Evolutionary conservation across 1,140 invertebrate species (phyloP).

Genomic region (Tetramorium parvispinum): DNA sequence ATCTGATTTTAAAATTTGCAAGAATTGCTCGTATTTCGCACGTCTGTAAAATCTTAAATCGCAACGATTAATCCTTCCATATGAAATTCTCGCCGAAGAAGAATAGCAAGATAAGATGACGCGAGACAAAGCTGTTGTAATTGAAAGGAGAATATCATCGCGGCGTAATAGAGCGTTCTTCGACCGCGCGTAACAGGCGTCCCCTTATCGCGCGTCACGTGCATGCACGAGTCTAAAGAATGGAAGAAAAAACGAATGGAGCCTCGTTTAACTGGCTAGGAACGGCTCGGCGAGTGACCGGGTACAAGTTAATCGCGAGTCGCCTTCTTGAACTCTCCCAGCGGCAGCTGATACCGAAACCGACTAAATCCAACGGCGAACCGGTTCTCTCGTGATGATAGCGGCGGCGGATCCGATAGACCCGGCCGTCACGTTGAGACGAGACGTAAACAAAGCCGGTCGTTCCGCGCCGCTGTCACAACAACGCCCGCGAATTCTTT

Average conservation of each 20-base stretch:
- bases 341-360: conserved; percentile 78
- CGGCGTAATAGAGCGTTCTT: conserved; percentile 50
- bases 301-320: conserved; percentile 70
- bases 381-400: conserved; percentile 78
- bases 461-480: conserved; percentile 21
- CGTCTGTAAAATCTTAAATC: background rate
- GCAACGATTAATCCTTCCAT: background rate
- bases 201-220: conserved; percentile 63
- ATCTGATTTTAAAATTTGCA: background rate
- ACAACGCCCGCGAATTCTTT: conserved; percentile 47
- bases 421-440: conserved; percentile 59
- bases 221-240: conserved; percentile 41
- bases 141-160: conserved; percentile 45
- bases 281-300: conserved; percentile 50
- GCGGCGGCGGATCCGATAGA: conserved; percentile 22
- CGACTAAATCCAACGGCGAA: conserved; percentile 79
- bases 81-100: background rate
- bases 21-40: background rate
- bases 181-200: background rate
- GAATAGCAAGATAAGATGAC: background rate
- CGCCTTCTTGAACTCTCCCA: conserved; percentile 80
- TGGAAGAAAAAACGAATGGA: conserved; percentile 26
- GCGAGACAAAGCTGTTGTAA: conserved; percentile 51
- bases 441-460: conserved; percentile 78
- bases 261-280: conserved; percentile 61